Evolutionary conservation across 2,888 invertebrate species (phyloP), one percentile per base, ranked within the genome.

Genomic region (Trichogramma dendrolimi): DNA sequence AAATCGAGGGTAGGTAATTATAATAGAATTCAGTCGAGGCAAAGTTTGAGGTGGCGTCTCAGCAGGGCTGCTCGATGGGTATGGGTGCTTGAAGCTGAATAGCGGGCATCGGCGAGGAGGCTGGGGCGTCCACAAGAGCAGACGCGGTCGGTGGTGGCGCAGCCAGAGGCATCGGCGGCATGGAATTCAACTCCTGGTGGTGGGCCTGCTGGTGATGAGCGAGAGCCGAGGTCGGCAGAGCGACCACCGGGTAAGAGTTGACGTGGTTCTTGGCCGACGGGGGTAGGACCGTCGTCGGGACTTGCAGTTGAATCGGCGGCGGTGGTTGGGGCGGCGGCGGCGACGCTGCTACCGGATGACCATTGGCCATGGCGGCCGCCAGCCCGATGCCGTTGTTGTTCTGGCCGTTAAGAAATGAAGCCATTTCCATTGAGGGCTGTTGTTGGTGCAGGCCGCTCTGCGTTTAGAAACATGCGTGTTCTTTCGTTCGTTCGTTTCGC

Each of bases 401-500:
- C 70, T 79, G 78, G 51, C 79, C 78, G 71, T 79, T 79, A 60
- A 77, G 74, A 73, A 79, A 79, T 70, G 79, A 79, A 60, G 79
- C 76, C 79, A 79, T 79, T 75, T 79, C 79, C 78, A 79, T 77
- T 67, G 77, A 72, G 63, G 77, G 72, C 67, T 77, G 77, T 72
- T 78, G 78, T 69, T 27, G 27, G 27, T 27, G 27, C 27, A 27
- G 27, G 8, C 77, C 77, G 76, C 75, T 78, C 79, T 79, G 66
- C 63, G 76, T 77, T 79, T 72, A 79, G 76, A 79, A 79, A 79
- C 75, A 79, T 79, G 76, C 75, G 75, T 75, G 76, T 79, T 76
- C 77, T 59, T 66, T 64, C 64, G 61, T 66, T 63, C 63, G 61
- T 63, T 66, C 64, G 61, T 77, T 75, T 77, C 76, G 77, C 77